Percentiles rank a stretch among this genome's conserved stretches.
phyloP scores from a whole-genome alignment of 1,140 invertebrate genomes.

The Philopotamus ludificatus region DNA sequence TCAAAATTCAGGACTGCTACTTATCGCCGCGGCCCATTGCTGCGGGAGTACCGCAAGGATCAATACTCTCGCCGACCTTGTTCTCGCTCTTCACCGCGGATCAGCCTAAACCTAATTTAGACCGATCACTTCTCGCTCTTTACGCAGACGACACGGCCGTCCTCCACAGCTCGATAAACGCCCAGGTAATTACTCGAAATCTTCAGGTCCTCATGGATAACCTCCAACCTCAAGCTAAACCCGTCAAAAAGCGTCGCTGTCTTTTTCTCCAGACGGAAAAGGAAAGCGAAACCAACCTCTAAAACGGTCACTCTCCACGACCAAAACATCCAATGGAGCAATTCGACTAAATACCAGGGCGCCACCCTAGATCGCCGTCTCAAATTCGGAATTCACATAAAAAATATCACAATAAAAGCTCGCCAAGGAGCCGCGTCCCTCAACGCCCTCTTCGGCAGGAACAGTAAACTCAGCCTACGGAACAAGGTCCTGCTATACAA shows the following conservation, averaged over 20 bases:
- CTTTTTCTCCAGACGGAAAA: not conserved
- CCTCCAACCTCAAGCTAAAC: conserved; percentile 44
- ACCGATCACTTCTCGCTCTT: not conserved
- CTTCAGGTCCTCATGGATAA: conserved; percentile 21
- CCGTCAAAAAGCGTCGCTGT: conserved; percentile 35
- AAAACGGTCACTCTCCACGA: not conserved
- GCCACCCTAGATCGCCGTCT: not conserved
- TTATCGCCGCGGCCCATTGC: conserved; percentile 24
- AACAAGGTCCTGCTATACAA: not conserved
- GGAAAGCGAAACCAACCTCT: not conserved
- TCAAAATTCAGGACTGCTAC: not conserved
- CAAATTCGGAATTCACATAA: not conserved
- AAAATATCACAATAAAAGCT: not conserved
- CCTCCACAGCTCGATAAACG: conserved; percentile 13
- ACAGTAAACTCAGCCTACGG: not conserved
- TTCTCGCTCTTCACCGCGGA: conserved; percentile 39
- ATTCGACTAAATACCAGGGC: not conserved
- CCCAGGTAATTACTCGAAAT: conserved; percentile 27
- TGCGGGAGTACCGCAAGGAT: conserved; percentile 42
- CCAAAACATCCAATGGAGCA: not conserved
- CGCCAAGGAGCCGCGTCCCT: not conserved
- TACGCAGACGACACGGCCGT: conserved; percentile 44
- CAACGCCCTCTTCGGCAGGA: not conserved
- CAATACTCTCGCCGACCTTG: conserved; percentile 34
- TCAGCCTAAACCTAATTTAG: conserved; percentile 26